Evolutionary conservation across 2,888 invertebrate genomes (phyloP).

Genomic region (Papilio elwesi): DNA sequence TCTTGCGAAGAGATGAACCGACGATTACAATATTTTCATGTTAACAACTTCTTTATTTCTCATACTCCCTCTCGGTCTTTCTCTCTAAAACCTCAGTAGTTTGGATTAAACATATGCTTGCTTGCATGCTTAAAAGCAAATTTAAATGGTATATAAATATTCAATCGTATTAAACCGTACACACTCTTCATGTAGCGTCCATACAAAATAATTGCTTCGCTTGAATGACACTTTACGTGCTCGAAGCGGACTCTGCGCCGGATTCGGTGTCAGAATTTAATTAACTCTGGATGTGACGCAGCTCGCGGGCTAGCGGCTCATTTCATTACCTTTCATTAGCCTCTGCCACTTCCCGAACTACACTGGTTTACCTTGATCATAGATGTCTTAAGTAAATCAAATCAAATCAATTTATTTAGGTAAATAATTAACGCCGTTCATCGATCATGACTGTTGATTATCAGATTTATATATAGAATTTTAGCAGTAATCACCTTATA

Average conservation of each 20-base stretch:
- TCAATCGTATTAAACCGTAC: neutral
- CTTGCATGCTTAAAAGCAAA: neutral
- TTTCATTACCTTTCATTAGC: slow-evolving; percentile 63
- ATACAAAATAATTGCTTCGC: slow-evolving; percentile 32
- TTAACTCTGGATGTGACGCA: slow-evolving; percentile 60
- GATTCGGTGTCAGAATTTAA: slow-evolving; percentile 66
- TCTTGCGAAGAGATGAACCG: too few species aligned
- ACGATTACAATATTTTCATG: too few species aligned
- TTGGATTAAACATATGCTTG: neutral
- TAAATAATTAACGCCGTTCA: too few species aligned
- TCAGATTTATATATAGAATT: too few species aligned
- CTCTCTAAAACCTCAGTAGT: neutral
- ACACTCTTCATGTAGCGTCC: slow-evolving; percentile 16
- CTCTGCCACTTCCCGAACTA: slow-evolving; percentile 47
- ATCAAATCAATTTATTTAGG: too few species aligned
- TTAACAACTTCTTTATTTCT: too few species aligned
- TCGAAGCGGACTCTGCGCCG: slow-evolving; percentile 42
- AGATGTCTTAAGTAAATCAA: slow-evolving; percentile 43
- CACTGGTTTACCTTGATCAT: slow-evolving; percentile 45
- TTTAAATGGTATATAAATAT: neutral
- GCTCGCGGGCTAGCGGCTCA: slow-evolving; percentile 42
- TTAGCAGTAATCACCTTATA: neutral
- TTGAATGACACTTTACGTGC: slow-evolving; percentile 40
- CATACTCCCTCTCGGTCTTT: too few species aligned
- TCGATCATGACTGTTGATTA: neutral